A percentile compares a stretch with the other conserved stretches of the same genome.
Evolutionary conservation across 1,140 invertebrate genomes (phyloP).

Genomic region (Oscheius sp.): DNA sequence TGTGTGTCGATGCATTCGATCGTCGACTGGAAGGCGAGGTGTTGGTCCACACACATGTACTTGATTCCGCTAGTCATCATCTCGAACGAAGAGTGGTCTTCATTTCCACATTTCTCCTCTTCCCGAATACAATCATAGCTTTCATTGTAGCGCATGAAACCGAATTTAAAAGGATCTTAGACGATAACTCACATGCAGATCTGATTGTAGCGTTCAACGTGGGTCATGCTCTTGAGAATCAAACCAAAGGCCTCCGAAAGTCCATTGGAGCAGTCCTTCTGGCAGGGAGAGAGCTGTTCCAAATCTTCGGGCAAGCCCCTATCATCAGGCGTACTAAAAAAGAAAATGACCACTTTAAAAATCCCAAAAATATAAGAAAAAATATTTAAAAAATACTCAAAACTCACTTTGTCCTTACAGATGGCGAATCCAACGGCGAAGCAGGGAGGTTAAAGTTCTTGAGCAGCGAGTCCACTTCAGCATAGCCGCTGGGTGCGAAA

Average conservation of each 20-base stretch:
- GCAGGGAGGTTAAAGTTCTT: too few species aligned
- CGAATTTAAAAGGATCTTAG: neutral
- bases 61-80: slow-evolving; percentile 13
- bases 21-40: slow-evolving; percentile 16
- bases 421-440: too few species aligned
- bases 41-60: slow-evolving; percentile 27
- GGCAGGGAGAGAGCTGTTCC: neutral
- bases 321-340: too few species aligned
- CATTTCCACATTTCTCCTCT: slow-evolving; percentile 11
- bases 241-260: neutral
- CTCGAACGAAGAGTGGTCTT: slow-evolving; percentile 13
- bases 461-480: too few species aligned
- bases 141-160: slow-evolving; percentile 7
- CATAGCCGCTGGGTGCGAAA: too few species aligned
- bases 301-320: too few species aligned
- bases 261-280: slow-evolving; percentile 14
- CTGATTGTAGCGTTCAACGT: slow-evolving; percentile 15
- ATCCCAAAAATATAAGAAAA: too few species aligned
- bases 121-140: slow-evolving; percentile 2
- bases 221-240: slow-evolving; percentile 15
- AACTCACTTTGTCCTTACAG: too few species aligned
- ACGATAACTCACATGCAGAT: slow-evolving; percentile 21
- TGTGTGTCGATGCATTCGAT: slow-evolving; percentile 25
- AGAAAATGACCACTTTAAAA: too few species aligned
- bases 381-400: too few species aligned